A percentile compares a stretch with the other conserved stretches of the same genome.
phyloP scores from a whole-genome alignment of 2,113 vertebrate genomes.

The Cebidichthys violaceus region DNA sequence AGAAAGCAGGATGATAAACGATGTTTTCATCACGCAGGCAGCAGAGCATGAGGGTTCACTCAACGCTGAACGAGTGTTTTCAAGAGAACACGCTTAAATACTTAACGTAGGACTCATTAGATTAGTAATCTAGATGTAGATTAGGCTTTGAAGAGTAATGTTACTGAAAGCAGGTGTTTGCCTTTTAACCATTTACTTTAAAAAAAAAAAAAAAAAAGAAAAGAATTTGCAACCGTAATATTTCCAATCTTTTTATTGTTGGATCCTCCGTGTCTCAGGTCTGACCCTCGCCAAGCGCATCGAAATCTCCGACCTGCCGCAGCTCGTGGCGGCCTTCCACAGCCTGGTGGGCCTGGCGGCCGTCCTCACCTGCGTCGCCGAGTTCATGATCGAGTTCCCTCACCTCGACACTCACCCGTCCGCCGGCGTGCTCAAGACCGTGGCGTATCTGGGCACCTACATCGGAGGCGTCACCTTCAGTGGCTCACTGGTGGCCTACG shows the following conservation, averaged over 20 bases:
- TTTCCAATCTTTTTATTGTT: not conserved
- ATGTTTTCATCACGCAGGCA: conserved; percentile 18
- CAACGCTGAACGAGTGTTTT: conserved; percentile 35
- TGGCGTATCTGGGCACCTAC: conserved; percentile 83
- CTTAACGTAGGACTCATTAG: conserved; percentile 40
- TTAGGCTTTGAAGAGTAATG: too few species aligned
- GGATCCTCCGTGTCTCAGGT: conserved; percentile 68
- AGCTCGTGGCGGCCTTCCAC: conserved; percentile 88
- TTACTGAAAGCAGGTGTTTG: conserved; percentile 64
- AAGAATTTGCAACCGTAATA: not conserved
- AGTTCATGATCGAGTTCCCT: conserved; percentile 84
- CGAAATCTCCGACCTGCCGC: conserved; percentile 85
- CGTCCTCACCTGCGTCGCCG: conserved; percentile 78
- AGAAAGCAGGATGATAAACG: conserved; percentile 60
- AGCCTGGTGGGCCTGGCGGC: conserved; percentile 85
- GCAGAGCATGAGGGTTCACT: conserved; percentile 38
- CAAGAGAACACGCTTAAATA: conserved; percentile 38
- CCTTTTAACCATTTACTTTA: conserved; percentile 5
- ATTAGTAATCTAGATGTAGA: too few species aligned
- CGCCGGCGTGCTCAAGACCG: conserved; percentile 79
- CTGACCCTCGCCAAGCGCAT: conserved; percentile 86
- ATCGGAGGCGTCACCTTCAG: conserved; percentile 85
- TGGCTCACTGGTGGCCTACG: conserved; percentile 81
- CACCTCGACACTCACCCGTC: conserved; percentile 80
- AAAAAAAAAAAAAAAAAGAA: too few species aligned